Percentiles rank a stretch among this genome's conserved stretches.
Conservation (phyloP, 2,888 invertebrate species). For the Spodoptera picta region DNA sequence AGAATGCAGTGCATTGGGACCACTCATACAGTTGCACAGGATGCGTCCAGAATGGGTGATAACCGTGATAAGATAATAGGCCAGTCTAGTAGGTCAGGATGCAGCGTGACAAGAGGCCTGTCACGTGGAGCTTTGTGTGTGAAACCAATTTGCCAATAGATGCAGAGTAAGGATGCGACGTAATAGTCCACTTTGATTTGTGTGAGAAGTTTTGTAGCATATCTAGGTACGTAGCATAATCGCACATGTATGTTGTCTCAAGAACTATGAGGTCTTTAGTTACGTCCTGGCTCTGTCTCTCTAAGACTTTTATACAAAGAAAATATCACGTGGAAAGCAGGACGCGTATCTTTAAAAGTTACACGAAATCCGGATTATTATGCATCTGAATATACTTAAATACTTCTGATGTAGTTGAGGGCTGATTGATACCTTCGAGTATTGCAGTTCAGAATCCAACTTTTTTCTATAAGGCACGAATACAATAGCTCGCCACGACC, state of each 20-base stretch:
- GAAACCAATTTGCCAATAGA: conserved; percentile 44
- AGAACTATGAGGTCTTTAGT: too few relatives aligned
- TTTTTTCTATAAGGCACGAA: too few relatives aligned
- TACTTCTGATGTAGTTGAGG: too few relatives aligned
- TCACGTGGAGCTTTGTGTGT: conserved; percentile 36
- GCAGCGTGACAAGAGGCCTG: conserved; percentile 20
- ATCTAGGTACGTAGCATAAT: too few relatives aligned
- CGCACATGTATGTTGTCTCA: too few relatives aligned
- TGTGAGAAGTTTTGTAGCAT: conserved; percentile 15
- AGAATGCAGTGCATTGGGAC: conserved; percentile 1
- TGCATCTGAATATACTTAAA: too few relatives aligned
- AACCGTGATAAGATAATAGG: conserved; percentile 43
- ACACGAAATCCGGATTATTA: neutral
- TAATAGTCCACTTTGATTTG: conserved; percentile 24
- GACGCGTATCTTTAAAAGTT: neutral
- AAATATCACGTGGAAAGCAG: neutral
- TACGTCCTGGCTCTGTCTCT: too few relatives aligned
- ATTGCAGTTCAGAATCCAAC: too few relatives aligned
- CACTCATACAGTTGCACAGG: conserved; percentile 22
- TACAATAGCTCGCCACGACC: too few relatives aligned
- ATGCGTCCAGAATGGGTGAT: conserved; percentile 32
- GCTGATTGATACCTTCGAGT: too few relatives aligned
- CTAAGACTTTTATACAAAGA: too few relatives aligned
- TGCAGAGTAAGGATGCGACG: conserved; percentile 26
- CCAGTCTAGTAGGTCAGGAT: conserved; percentile 43